A percentile compares a stretch with the other conserved stretches of the same genome.
These are phyloP conservation scores for Acronicta alni DNA, from an alignment of 2,888 invertebrate species.

Conservation along the genomic window DNA sequence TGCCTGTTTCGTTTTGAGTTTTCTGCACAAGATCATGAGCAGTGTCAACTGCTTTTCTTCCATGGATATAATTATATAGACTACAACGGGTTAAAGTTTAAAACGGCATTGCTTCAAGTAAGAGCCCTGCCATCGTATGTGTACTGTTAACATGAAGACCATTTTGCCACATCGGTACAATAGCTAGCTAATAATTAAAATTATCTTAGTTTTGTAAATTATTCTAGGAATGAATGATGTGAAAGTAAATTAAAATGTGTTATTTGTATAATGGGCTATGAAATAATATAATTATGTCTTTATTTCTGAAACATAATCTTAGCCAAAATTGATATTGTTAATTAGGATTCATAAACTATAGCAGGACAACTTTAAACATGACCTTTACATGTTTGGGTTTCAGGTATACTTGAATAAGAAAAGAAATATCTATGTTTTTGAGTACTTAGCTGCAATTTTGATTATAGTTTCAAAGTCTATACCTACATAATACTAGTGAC, in stretches of 20 bases:
- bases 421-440: neutral
- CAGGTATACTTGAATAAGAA: neutral
- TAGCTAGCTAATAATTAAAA: constrained; percentile 21
- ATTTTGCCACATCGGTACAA: constrained; percentile 6
- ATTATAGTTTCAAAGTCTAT: no score
- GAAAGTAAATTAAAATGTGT: constrained; percentile 20
- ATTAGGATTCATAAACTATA: constrained; percentile 25
- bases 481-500: no score
- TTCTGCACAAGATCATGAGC: constrained; percentile 8
- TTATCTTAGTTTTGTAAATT: constrained; percentile 20
- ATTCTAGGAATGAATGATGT: constrained; percentile 18
- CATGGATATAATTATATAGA: neutral
- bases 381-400: neutral
- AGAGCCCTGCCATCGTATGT: neutral
- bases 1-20: neutral
- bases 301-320: constrained; percentile 41
- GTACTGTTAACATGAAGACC: neutral
- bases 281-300: constrained; percentile 30
- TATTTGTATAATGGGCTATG: constrained; percentile 47
- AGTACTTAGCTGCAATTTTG: no score
- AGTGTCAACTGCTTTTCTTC: constrained; percentile 10
- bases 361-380: constrained; percentile 11
- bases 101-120: no score
- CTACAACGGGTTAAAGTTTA: neutral
- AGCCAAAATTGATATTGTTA: constrained; percentile 62